Evolutionary conservation across 2,113 vertebrate species (phyloP), one percentile per base, ranked within the genome.

Genomic region (Corydoras maculifer): DNA sequence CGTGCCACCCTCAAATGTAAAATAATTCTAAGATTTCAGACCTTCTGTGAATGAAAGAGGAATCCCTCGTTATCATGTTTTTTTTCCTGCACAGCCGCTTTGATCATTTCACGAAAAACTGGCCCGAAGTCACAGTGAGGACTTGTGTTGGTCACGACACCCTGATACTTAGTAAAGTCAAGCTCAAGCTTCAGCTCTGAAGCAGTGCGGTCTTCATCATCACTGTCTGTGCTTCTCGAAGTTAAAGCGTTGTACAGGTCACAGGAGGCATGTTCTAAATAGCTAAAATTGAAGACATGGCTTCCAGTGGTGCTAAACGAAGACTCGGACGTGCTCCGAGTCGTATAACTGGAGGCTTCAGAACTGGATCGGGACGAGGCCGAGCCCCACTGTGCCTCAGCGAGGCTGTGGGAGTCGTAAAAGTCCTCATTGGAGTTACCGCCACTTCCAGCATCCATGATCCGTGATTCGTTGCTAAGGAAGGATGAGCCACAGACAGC

Each of bases 51-150:
- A 11, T 89, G 90, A n/a, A 96, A 92, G 10, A 97, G 75, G 75
- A 98, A 88, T 0, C 94, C 95, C 75, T 94, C 93, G 0, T 90
- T 94, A 65, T 86, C 66, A 62, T 84, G 0, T 14, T 30, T 53
- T 60, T 69, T 82, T 70, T 1, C 81, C 77, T 43, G 78, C 63
- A 84, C 70, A 2, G 64, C 76, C 25, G 53, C 84, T 73, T 83
- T 86, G 0, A 87, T 85, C 85, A 92, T 87, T 0, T 90, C 88
- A 80, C 85, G 89, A 78, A 91, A 89, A 32, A 91, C 82, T 69
- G 85, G 84, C 50, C 87, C 82, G 35, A 91, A 80, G 50, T 86
- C 85, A 4, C 79, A 79, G 6, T 90, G 87, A 43, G 35, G 7
- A 12, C 89, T 85, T 43, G 88, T 89, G 0, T 82, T 84, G 55